These are phyloP conservation scores for Drosophila lacteicornis DNA, from an alignment of 1,140 invertebrate genomes.

Conservation along the genomic window DNA sequence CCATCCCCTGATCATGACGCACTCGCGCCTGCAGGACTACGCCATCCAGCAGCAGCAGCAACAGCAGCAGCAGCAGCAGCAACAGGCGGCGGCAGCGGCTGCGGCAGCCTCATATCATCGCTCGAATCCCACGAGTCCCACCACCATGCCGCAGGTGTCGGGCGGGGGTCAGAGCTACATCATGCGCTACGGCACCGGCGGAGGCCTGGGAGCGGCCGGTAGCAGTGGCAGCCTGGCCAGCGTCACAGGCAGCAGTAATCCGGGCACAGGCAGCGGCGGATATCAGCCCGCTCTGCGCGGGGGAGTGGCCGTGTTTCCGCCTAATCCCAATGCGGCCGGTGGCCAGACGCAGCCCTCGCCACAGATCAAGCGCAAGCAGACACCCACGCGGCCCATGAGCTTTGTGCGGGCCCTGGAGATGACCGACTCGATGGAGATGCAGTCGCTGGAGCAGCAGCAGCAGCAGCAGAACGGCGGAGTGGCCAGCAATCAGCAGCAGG, in stretches of 20 bases:
- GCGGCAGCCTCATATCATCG: conserved; percentile 87
- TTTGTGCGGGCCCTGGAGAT: conserved; percentile 96
- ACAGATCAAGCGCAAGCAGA: conserved; percentile 88
- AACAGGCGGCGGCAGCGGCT: conserved; percentile 73
- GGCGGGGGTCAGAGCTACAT: conserved; percentile 71
- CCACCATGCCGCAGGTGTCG: conserved; percentile 86
- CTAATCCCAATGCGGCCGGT: conserved; percentile 78
- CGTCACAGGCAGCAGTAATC: conserved; percentile 47
- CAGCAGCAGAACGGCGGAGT: conserved; percentile 73
- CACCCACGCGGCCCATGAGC: conserved; percentile 92
- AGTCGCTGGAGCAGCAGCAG: conserved; percentile 80
- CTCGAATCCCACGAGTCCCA: conserved; percentile 92
- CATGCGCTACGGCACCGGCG: conserved; percentile 68
- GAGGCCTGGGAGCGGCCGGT: conserved; percentile 35
- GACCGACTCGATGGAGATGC: conserved; percentile 93
- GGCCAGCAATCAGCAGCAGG: conserved; percentile 59
- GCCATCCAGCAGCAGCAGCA: conserved; percentile 52
- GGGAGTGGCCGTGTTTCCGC: conserved; percentile 89
- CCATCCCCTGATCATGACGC: conserved; percentile 78
- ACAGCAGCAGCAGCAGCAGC: conserved; percentile 62
- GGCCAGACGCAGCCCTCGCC: conserved; percentile 86
- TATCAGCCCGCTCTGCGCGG: conserved; percentile 88
- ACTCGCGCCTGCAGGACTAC: conserved; percentile 78
- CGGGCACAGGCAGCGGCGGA: conserved; percentile 39
- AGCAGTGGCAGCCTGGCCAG: conserved; percentile 72